A percentile compares a stretch with the other conserved stretches of the same genome.
Conservation (phyloP, 2,113 vertebrate species). For the Bufo bufo region DNA sequence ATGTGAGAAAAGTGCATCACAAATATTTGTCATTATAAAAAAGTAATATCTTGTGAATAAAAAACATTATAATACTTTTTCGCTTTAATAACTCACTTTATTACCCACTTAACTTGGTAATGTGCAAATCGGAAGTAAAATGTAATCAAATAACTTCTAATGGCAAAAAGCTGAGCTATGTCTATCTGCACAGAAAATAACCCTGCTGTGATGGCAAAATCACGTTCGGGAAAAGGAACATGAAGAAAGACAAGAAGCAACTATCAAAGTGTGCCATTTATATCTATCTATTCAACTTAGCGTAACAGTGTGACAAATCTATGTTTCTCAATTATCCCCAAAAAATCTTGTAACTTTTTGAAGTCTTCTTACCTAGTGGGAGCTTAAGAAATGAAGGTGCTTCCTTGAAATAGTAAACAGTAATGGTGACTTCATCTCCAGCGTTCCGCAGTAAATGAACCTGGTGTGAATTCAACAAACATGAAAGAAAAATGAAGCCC, state of each 20-base stretch:
- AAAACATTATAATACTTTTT: no score
- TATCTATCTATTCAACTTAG: neutral
- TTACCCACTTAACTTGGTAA: neutral
- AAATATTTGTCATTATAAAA: no score
- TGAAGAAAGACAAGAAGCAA: neutral
- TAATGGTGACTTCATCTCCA: constrained; percentile 91
- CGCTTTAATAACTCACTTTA: neutral
- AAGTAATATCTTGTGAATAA: no score
- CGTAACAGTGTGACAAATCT: neutral
- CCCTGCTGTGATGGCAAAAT: neutral
- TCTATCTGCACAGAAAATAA: neutral
- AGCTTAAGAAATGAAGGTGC: constrained; percentile 94
- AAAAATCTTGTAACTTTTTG: neutral
- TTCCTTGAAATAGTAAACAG: constrained; percentile 91
- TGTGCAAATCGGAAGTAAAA: neutral
- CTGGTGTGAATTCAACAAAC: constrained; percentile 67
- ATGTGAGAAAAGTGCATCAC: no score
- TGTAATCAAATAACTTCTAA: neutral
- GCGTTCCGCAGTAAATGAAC: constrained; percentile 92
- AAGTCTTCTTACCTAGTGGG: constrained; percentile 82
- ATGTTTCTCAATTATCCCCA: neutral
- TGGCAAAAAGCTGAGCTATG: neutral
- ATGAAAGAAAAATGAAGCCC: constrained; percentile 23
- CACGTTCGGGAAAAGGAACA: neutral
- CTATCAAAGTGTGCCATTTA: neutral